A percentile compares a stretch with the other conserved stretches of the same genome.
Evolutionary conservation across 1,140 invertebrate species (phyloP).

Genomic region (Anoplolepis gracilipes): DNA sequence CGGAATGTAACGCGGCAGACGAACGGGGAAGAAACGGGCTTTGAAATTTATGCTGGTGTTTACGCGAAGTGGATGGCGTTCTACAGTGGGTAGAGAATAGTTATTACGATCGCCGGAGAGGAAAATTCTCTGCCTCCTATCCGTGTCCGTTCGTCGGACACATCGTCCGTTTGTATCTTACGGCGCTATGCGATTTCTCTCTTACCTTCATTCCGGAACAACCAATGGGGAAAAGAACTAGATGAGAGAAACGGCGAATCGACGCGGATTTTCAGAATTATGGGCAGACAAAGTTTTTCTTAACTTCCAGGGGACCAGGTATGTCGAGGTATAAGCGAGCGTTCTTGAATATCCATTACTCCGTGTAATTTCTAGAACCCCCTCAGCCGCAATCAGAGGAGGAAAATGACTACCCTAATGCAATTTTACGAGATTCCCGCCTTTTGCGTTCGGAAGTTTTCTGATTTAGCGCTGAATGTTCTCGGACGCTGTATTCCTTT

Average conservation of each 20-base stretch:
- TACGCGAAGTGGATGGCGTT: slow-evolving; percentile 72
- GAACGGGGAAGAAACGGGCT: slow-evolving; percentile 46
- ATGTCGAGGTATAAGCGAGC: not conserved
- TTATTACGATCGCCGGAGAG: slow-evolving; percentile 76
- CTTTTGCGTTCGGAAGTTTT: slow-evolving; percentile 57
- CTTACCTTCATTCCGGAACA: not conserved
- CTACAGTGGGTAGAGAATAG: slow-evolving; percentile 64
- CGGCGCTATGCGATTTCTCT: not conserved
- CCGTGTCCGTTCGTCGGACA: not conserved
- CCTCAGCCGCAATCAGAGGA: slow-evolving; percentile 46
- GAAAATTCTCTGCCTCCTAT: slow-evolving; percentile 53
- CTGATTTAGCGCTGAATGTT: slow-evolving; percentile 61
- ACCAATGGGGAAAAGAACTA: not conserved
- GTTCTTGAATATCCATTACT: slow-evolving; percentile 54
- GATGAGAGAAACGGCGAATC: not conserved
- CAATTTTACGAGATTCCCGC: slow-evolving; percentile 57
- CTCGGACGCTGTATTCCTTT: slow-evolving; percentile 50
- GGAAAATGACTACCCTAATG: slow-evolving; percentile 59
- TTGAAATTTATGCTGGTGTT: slow-evolving; percentile 81
- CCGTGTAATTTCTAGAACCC: slow-evolving; percentile 47
- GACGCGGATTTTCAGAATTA: slow-evolving; percentile 38
- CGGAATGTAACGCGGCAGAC: slow-evolving; percentile 48
- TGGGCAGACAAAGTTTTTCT: slow-evolving; percentile 27
- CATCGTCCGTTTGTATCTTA: not conserved
- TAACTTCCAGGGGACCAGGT: slow-evolving; percentile 35